A percentile compares a stretch with the other conserved stretches of the same genome.
phyloP scores from a whole-genome alignment of 1,140 invertebrate species.

The Heliconius congener region DNA sequence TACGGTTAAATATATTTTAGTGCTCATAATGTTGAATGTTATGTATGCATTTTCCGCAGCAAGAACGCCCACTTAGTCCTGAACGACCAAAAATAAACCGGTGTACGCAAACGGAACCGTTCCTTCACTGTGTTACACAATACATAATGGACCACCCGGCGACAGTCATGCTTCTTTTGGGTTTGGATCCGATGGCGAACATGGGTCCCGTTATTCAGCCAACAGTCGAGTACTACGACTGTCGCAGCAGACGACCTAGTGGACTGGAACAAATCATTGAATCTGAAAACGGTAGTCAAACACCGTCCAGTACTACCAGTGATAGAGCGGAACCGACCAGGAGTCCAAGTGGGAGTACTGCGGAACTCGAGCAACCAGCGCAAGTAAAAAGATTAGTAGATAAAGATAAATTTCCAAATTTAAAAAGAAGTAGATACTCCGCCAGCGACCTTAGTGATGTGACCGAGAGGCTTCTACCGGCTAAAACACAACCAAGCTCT shows the following conservation, averaged over 20 bases:
- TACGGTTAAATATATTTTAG: conserved; percentile 27
- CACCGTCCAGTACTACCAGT: conserved; percentile 65
- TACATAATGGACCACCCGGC: conserved; percentile 80
- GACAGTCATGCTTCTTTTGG: conserved; percentile 77
- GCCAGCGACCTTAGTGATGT: conserved; percentile 75
- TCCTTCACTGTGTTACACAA: conserved; percentile 76
- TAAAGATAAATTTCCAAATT: conserved; percentile 52
- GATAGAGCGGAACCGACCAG: conserved; percentile 55
- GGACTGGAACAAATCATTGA: conserved; percentile 73
- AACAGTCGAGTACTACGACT: conserved; percentile 67
- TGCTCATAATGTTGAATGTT: conserved; percentile 23
- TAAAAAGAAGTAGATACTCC: conserved; percentile 74
- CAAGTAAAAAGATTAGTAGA: conserved; percentile 62
- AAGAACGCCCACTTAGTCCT: conserved; percentile 68
- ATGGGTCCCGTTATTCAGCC: conserved; percentile 60
- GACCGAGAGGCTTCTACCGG: conserved; percentile 68
- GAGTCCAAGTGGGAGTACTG: conserved; percentile 61
- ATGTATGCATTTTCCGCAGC: conserved; percentile 48
- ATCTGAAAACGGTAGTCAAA: conserved; percentile 71
- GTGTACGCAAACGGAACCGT: conserved; percentile 77
- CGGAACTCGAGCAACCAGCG: conserved; percentile 54
- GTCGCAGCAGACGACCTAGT: conserved; percentile 58
- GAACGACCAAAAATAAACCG: conserved; percentile 66
- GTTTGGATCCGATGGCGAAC: conserved; percentile 72
- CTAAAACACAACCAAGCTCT: conserved; percentile 69